Evolutionary conservation across 1,140 invertebrate genomes (phyloP).

Genomic region (Cecropterus lyciades): DNA sequence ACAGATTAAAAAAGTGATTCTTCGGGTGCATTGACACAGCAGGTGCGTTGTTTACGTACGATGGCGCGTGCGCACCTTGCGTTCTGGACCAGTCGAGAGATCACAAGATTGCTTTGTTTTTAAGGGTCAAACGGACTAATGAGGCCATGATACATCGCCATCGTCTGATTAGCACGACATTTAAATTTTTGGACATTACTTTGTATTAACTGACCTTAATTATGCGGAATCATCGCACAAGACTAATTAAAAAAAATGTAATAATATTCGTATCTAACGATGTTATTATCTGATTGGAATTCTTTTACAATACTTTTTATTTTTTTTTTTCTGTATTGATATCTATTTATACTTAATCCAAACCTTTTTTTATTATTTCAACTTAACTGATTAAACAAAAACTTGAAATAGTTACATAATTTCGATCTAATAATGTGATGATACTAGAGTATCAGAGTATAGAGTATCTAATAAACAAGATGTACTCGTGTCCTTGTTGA

Average conservation of each 20-base stretch:
- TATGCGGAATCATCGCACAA: neutral
- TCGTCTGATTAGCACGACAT: slow-evolving; percentile 4
- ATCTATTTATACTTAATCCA: too few relatives aligned
- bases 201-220: neutral
- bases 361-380: too few relatives aligned
- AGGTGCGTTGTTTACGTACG: slow-evolving; percentile 47
- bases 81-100: slow-evolving; percentile 43
- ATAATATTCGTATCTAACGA: neutral
- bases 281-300: too few relatives aligned
- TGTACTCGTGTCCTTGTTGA: too few relatives aligned
- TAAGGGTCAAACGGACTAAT: slow-evolving; percentile 31
- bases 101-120: slow-evolving; percentile 41
- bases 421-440: too few relatives aligned
- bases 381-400: too few relatives aligned
- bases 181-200: slow-evolving; percentile 3
- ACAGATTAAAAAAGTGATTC: slow-evolving; percentile 42
- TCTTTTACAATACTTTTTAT: too few relatives aligned
- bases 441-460: too few relatives aligned
- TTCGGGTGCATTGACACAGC: slow-evolving; percentile 57
- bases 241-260: neutral
- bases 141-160: slow-evolving; percentile 29
- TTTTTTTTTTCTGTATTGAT: too few relatives aligned
- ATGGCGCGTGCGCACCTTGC: slow-evolving; percentile 52
- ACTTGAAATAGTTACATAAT: too few relatives aligned
- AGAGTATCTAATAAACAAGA: too few relatives aligned